Percentiles rank a stretch among this genome's conserved stretches.
These are phyloP conservation scores for Deroplatys truncata DNA, from an alignment of 2,888 invertebrate genomes.

Conservation along the genomic window DNA sequence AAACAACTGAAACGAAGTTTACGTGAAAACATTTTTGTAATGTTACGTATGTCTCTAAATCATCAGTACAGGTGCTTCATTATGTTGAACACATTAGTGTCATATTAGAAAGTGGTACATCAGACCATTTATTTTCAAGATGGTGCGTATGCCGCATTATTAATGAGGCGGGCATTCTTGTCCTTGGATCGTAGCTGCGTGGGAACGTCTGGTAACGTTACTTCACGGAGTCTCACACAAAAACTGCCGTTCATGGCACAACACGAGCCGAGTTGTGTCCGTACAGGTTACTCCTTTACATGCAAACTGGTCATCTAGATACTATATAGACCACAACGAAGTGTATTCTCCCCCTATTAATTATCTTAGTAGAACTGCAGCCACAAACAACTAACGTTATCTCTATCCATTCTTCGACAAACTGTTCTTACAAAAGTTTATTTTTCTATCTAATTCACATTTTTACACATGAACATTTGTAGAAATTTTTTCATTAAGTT, in stretches of 20 bases:
- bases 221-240: not conserved
- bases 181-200: not conserved
- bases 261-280: not conserved
- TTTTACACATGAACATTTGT: no score
- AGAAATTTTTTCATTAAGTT: no score
- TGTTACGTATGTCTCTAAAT: not conserved
- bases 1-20: no score
- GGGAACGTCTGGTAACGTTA: not conserved
- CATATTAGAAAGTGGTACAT: not conserved
- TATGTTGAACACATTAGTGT: not conserved
- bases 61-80: not conserved
- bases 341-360: no score
- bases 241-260: not conserved
- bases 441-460: no score
- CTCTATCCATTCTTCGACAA: no score
- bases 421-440: no score
- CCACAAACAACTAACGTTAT: no score
- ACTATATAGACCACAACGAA: no score
- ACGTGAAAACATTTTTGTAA: no score
- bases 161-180: not conserved
- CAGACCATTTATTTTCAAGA: not conserved
- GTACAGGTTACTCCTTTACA: not conserved
- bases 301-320: no score
- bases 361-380: no score
- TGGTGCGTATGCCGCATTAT: not conserved